phyloP scores from a whole-genome alignment of 2,888 invertebrate genomes.

The Drosophila flavopinicola region DNA sequence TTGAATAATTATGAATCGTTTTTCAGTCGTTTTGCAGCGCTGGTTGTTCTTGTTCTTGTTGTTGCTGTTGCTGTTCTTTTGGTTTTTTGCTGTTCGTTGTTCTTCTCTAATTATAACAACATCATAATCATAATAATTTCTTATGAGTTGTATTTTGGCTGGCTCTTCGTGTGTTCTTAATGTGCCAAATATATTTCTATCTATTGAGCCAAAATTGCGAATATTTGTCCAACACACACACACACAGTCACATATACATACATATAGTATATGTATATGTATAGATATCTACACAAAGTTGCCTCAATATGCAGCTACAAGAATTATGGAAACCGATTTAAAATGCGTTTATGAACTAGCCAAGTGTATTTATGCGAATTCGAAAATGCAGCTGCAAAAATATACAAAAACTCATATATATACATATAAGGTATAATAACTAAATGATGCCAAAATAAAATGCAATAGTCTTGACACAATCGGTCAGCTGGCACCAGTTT shows the following conservation, averaged over 20 bases:
- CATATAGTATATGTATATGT: background rate
- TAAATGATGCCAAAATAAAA: background rate
- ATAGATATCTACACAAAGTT: conserved; percentile 8
- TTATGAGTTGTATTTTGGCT: conserved; percentile 50
- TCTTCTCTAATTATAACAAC: conserved; percentile 78
- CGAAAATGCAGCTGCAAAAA: conserved; percentile 11
- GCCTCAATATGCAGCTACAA: conserved; percentile 24
- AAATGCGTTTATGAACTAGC: conserved; percentile 27
- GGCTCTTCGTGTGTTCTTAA: conserved; percentile 63
- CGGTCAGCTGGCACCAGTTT: too few relatives aligned
- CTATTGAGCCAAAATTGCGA: conserved; percentile 54
- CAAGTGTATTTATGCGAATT: conserved; percentile 18
- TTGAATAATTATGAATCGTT: conserved; percentile 79
- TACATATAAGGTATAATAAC: background rate
- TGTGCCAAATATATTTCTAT: conserved; percentile 74
- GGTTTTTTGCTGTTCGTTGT: conserved; percentile 27
- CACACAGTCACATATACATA: conserved; percentile 15
- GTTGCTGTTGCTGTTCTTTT: background rate
- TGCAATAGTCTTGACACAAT: too few relatives aligned
- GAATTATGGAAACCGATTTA: conserved; percentile 28
- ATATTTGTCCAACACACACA: conserved; percentile 64
- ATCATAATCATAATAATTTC: conserved; percentile 72
- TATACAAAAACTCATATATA: conserved; percentile 2
- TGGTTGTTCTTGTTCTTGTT: conserved; percentile 1
- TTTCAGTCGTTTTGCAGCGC: conserved; percentile 48